These are phyloP conservation scores for Parasteatoda lunata DNA, from an alignment of 2,888 invertebrate genomes.

Conservation along the genomic window DNA sequence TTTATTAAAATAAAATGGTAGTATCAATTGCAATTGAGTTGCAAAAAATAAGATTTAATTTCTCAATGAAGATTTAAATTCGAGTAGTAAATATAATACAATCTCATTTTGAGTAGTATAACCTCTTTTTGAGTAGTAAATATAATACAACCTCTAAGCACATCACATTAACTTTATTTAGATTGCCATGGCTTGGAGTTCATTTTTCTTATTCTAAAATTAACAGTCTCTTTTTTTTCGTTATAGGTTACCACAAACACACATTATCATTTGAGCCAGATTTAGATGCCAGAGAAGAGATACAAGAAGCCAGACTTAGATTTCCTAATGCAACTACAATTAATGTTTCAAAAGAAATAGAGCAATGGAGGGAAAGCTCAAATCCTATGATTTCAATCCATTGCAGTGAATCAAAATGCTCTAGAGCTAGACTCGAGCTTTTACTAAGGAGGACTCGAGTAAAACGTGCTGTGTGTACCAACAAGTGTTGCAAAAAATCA, in stretches of 20 bases:
- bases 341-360: not conserved
- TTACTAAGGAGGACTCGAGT: not conserved
- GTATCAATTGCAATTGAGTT: no score
- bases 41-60: no score
- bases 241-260: not conserved
- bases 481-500: constrained; percentile 80
- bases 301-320: not conserved
- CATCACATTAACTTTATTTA: no score
- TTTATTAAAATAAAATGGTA: no score
- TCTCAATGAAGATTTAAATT: no score
- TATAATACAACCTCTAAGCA: no score
- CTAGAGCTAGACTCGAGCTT: constrained; percentile 9
- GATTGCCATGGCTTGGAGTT: no score
- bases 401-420: not conserved
- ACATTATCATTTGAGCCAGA: not conserved
- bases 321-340: not conserved
- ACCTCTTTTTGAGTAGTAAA: no score
- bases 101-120: no score
- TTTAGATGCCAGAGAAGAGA: not conserved
- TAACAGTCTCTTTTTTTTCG: no score
- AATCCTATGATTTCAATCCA: not conserved
- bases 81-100: no score
- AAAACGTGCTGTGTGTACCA: constrained; percentile 15
- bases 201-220: no score
- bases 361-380: not conserved